phyloP scores from a whole-genome alignment of 2,113 vertebrate species.

The Dasypus novemcinctus region DNA sequence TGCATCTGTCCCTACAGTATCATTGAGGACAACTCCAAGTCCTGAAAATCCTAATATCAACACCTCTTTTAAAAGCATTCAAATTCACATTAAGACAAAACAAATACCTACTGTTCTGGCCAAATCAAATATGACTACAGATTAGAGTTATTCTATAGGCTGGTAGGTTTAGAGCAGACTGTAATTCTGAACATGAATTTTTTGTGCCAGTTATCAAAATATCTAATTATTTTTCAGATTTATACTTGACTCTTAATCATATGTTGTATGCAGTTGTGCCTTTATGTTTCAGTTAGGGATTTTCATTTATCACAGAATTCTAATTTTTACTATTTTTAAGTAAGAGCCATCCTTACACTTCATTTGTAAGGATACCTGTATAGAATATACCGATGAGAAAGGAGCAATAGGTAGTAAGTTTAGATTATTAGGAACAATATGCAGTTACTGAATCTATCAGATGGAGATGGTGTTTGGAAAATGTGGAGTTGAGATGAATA shows the following conservation, averaged over 20 bases:
- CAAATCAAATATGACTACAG: not conserved
- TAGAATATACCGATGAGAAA: not conserved
- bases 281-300: not conserved
- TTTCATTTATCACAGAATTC: slow-evolving; percentile 25
- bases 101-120: not conserved
- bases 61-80: not conserved
- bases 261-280: not conserved
- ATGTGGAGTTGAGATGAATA: not conserved
- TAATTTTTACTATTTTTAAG: slow-evolving; percentile 20
- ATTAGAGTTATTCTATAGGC: not conserved
- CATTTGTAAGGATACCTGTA: not conserved
- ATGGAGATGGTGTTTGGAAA: not conserved
- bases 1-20: too few species aligned
- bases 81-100: not conserved
- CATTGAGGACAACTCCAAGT: too few species aligned
- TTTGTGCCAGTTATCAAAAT: slow-evolving; percentile 12
- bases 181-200: not conserved
- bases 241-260: not conserved
- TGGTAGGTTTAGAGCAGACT: not conserved
- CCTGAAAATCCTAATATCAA: too few species aligned
- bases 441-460: not conserved
- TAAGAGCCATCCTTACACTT: not conserved
- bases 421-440: not conserved
- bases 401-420: not conserved
- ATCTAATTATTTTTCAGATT: not conserved